Conservation (phyloP, 2,888 invertebrate genomes). For the Margaritifera margaritifera region DNA sequence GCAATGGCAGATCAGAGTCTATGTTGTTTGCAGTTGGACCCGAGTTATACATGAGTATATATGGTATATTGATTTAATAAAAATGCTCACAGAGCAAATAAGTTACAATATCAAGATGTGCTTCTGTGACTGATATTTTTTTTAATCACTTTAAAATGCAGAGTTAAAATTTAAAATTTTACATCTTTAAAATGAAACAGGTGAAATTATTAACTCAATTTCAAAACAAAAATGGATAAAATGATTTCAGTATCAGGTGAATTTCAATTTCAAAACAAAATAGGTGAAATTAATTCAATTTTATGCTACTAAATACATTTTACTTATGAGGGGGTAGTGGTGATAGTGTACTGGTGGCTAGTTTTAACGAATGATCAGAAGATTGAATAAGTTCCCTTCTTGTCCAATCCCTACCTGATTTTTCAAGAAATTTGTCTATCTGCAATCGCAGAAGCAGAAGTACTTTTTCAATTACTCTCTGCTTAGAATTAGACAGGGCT, state of each 20-base stretch:
- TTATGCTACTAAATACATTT: background rate
- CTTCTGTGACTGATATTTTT: too few relatives aligned
- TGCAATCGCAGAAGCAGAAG: constrained; percentile 57
- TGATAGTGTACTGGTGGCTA: constrained; percentile 24
- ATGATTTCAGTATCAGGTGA: too few relatives aligned
- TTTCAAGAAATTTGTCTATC: constrained; percentile 55
- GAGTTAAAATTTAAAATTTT: too few relatives aligned
- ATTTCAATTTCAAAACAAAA: too few relatives aligned
- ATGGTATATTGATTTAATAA: background rate
- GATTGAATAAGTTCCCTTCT: constrained; percentile 26
- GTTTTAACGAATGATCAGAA: constrained; percentile 27
- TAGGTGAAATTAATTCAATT: background rate
- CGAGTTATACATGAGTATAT: background rate
- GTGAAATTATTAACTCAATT: too few relatives aligned
- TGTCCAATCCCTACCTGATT: constrained; percentile 49
- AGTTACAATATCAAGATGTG: too few relatives aligned
- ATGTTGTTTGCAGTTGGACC: constrained; percentile 9
- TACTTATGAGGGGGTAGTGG: constrained; percentile 36
- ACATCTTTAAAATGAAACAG: too few relatives aligned
- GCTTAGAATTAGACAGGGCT: constrained; percentile 52
- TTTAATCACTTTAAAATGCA: too few relatives aligned
- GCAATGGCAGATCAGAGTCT: too few relatives aligned
- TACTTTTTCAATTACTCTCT: constrained; percentile 56
- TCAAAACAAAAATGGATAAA: too few relatives aligned
- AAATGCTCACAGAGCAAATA: too few relatives aligned